Conservation (phyloP, 2,888 invertebrate species). For the Formica aserva region DNA sequence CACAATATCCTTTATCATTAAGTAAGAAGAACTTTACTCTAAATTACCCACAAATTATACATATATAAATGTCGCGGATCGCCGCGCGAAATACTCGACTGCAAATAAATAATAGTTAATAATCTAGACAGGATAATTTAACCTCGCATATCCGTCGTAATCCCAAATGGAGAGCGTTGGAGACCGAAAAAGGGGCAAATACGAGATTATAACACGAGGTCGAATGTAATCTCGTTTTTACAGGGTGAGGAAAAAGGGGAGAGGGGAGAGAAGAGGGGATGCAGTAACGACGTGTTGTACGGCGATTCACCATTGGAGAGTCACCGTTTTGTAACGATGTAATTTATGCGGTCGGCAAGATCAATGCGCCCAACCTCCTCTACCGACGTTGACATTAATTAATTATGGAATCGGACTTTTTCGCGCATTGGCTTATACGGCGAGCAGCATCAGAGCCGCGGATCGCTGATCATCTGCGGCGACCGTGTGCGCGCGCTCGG, state of each 20-base stretch:
- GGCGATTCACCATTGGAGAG: slow-evolving; percentile 34
- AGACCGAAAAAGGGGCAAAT: slow-evolving; percentile 15
- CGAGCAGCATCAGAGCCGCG: background rate
- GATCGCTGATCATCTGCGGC: slow-evolving; percentile 57
- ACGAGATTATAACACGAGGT: slow-evolving; percentile 33
- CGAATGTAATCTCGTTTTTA: slow-evolving; percentile 43
- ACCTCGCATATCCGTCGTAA: slow-evolving; percentile 6
- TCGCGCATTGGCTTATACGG: slow-evolving; percentile 19
- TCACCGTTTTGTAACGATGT: slow-evolving; percentile 35
- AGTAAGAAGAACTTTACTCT: background rate
- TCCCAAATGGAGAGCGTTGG: background rate
- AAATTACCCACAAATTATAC: background rate
- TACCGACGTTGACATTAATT: slow-evolving; percentile 50
- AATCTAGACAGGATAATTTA: slow-evolving; percentile 18
- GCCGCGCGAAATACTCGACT: background rate
- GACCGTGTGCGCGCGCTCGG: slow-evolving; percentile 12
- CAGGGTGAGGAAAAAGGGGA: background rate
- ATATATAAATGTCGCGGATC: too few species aligned
- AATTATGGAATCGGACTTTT: slow-evolving; percentile 57
- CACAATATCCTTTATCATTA: background rate
- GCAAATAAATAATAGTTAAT: slow-evolving; percentile 39
- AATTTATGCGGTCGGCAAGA: slow-evolving; percentile 45
- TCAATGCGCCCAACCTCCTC: slow-evolving; percentile 36
- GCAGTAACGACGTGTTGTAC: background rate
- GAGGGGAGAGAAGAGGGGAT: background rate